phyloP scores from a whole-genome alignment of 2,888 invertebrate species.

The Cremastobaeus sp. region DNA sequence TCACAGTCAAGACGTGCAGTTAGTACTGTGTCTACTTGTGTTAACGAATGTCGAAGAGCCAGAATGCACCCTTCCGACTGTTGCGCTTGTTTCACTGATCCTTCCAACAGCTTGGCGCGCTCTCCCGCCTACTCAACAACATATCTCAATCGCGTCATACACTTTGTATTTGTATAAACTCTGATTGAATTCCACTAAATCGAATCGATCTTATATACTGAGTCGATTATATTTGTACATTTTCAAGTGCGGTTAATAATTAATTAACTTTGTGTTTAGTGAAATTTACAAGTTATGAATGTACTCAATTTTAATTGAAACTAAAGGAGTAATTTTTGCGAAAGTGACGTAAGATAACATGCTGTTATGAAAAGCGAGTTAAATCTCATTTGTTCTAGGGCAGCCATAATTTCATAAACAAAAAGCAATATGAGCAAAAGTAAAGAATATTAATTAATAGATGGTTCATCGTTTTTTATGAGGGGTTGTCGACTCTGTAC shows the following conservation, averaged over 20 bases:
- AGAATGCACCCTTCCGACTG: slow-evolving; percentile 87
- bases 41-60: slow-evolving; percentile 86
- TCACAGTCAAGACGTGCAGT: slow-evolving; percentile 87
- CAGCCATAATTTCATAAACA: slow-evolving; percentile 14
- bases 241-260: too few relatives aligned
- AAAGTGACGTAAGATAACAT: slow-evolving; percentile 31
- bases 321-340: slow-evolving; percentile 15
- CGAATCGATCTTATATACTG: too few relatives aligned
- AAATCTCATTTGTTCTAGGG: slow-evolving; percentile 20
- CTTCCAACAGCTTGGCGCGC: slow-evolving; percentile 82
- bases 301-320: too few relatives aligned
- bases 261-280: too few relatives aligned
- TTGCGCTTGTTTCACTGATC: slow-evolving; percentile 87
- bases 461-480: too few relatives aligned
- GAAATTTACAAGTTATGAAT: too few relatives aligned
- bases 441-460: slow-evolving; percentile 18
- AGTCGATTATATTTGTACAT: too few relatives aligned
- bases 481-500: too few relatives aligned
- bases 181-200: background rate
- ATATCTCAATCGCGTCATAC: slow-evolving; percentile 52
- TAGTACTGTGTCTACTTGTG: slow-evolving; percentile 84
- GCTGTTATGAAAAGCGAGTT: slow-evolving; percentile 39
- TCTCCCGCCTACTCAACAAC: slow-evolving; percentile 80
- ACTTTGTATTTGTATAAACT: slow-evolving; percentile 6
- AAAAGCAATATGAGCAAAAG: slow-evolving; percentile 20